Percentiles rank a stretch among this genome's conserved stretches.
Evolutionary conservation across 2,888 invertebrate genomes (phyloP).

Genomic region (Petrolisthes cinctipes): DNA sequence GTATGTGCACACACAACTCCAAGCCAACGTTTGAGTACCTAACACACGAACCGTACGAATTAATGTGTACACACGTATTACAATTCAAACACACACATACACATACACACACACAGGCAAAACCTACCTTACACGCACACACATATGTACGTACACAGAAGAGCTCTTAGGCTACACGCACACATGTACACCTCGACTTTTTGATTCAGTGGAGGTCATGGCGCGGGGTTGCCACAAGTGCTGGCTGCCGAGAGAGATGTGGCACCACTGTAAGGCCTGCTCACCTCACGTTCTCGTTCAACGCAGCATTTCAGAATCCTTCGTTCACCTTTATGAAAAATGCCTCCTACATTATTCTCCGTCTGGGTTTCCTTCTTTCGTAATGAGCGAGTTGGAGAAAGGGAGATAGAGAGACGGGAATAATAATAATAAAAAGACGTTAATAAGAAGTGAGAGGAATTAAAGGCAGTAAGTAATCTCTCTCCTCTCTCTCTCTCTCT

Average conservation of each 20-base stretch:
- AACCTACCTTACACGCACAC: not conserved
- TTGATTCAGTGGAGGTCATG: slow-evolving; percentile 61
- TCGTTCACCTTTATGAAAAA: slow-evolving; percentile 11
- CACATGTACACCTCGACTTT: slow-evolving; percentile 53
- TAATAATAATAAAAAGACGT: not conserved
- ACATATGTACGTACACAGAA: not conserved
- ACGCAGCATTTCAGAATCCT: not conserved
- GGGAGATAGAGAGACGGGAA: not conserved
- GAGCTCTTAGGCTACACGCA: slow-evolving; percentile 8
- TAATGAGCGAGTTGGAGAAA: not conserved
- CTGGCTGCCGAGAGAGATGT: not conserved
- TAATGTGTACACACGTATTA: not conserved
- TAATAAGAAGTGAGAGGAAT: not conserved
- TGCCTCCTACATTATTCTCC: not conserved
- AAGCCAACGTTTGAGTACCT: too few relatives aligned
- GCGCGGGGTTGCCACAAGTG: slow-evolving; percentile 41
- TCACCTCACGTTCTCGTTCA: slow-evolving; percentile 16
- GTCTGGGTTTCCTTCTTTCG: not conserved
- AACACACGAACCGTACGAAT: not conserved
- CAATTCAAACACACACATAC: not conserved
- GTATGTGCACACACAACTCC: not conserved
- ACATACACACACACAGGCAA: not conserved
- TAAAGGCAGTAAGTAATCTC: not conserved
- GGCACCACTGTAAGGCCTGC: not conserved
- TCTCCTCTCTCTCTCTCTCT: not conserved